Percentiles rank a stretch among this genome's conserved stretches.
phyloP scores from a whole-genome alignment of 1,140 invertebrate genomes.

The Cyrtorhinus lividipennis region DNA sequence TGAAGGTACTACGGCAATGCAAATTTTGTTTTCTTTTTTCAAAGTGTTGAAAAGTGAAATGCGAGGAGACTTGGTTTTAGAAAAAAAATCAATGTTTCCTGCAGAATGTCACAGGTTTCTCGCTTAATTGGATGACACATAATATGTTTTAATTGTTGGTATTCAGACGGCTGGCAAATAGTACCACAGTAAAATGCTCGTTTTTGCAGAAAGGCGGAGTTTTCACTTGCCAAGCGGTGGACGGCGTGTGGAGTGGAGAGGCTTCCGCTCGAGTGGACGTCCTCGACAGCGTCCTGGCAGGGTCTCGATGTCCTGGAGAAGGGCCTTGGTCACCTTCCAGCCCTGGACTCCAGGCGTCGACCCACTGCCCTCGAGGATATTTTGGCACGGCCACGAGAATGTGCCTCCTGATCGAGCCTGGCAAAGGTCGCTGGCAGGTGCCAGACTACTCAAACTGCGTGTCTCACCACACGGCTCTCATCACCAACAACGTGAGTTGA shows the following conservation, averaged over 20 bases:
- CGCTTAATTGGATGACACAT: too few relatives aligned
- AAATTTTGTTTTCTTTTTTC: too few relatives aligned
- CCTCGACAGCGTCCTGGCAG: slow-evolving; percentile 3
- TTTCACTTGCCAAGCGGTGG: slow-evolving; percentile 14
- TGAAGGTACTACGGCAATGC: too few relatives aligned
- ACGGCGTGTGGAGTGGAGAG: slow-evolving; percentile 11
- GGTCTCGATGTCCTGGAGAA: slow-evolving; percentile 2
- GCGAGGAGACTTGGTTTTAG: too few relatives aligned
- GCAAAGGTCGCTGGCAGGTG: slow-evolving; percentile 47
- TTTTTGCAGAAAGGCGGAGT: slow-evolving; percentile 9
- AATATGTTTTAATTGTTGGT: too few relatives aligned
- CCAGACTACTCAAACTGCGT: slow-evolving; percentile 60
- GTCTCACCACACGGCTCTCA: slow-evolving; percentile 42
- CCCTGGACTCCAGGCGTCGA: slow-evolving; percentile 40
- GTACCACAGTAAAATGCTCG: too few relatives aligned
- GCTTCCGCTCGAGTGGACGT: slow-evolving; percentile 15
- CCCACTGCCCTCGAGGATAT: slow-evolving; percentile 41
- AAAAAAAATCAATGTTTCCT: too few relatives aligned
- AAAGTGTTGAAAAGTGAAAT: too few relatives aligned
- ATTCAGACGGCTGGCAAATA: too few relatives aligned
- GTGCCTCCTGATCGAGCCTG: slow-evolving; percentile 25
- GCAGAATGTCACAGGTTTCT: too few relatives aligned
- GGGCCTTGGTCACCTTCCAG: slow-evolving; percentile 43
- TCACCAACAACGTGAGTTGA: slow-evolving; percentile 46
- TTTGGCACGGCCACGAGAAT: slow-evolving; percentile 19